Conservation (phyloP, 2,888 invertebrate genomes). For the Merodon equestris region DNA sequence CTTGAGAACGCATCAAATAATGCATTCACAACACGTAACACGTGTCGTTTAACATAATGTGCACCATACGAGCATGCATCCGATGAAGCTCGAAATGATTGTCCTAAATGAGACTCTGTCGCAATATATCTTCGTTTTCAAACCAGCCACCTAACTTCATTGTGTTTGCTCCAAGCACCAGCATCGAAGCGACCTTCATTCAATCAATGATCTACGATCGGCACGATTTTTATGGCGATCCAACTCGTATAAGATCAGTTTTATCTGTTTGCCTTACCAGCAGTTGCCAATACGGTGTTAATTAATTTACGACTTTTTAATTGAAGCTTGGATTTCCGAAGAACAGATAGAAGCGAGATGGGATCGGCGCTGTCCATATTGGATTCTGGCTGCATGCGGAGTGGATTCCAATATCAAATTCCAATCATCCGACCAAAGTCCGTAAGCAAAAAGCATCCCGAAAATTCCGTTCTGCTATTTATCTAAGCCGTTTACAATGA, state of each 20-base stretch:
- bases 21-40: constrained; percentile 58
- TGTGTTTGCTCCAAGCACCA: constrained; percentile 24
- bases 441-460: too few relatives aligned
- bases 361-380: background rate
- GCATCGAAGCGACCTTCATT: constrained; percentile 54
- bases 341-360: background rate
- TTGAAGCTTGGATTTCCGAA: constrained; percentile 46
- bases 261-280: constrained; percentile 44
- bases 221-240: constrained; percentile 64
- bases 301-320: constrained; percentile 71
- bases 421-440: too few relatives aligned
- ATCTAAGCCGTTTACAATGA: too few relatives aligned
- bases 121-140: constrained; percentile 56
- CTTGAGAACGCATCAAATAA: constrained; percentile 31
- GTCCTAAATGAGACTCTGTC: constrained; percentile 49
- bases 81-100: constrained; percentile 48
- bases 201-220: constrained; percentile 4
- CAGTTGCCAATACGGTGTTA: constrained; percentile 63
- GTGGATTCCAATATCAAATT: background rate
- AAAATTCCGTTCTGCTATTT: too few relatives aligned
- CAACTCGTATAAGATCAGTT: constrained; percentile 44
- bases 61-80: constrained; percentile 43
- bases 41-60: constrained; percentile 61
- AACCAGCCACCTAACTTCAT: too few relatives aligned
- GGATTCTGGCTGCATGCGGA: background rate